Percentiles rank a stretch among this genome's conserved stretches.
phyloP scores from a whole-genome alignment of 53 echinoderm and acorn worm species.

The Stichopus horrens region DNA sequence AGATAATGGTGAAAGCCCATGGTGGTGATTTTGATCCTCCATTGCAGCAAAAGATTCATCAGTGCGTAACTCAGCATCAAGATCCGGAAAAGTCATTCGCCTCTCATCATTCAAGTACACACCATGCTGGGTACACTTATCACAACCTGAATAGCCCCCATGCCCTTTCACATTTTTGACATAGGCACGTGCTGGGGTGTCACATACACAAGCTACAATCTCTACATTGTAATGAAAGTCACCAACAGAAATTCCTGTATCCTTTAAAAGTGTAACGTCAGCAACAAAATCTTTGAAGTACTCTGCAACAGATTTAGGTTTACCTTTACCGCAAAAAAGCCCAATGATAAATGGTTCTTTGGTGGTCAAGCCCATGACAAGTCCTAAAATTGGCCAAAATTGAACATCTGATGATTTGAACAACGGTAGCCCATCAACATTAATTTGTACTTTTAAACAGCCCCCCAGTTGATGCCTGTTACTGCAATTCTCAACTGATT shows the following conservation, averaged over 20 bases:
- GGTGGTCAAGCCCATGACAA: neutral
- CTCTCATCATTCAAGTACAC: neutral
- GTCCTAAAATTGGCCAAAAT: conserved; percentile 64
- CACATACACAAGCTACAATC: conserved; percentile 54
- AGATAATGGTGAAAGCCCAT: neutral
- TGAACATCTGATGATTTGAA: conserved; percentile 36
- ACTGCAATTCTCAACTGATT: neutral
- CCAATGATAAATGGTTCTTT: conserved; percentile 15
- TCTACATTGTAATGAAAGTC: conserved; percentile 13
- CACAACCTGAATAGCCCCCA: conserved; percentile 56
- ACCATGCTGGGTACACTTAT: conserved; percentile 46
- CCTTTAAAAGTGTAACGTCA: neutral
- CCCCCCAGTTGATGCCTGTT: neutral
- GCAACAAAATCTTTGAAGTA: conserved; percentile 4
- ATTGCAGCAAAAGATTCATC: conserved; percentile 4
- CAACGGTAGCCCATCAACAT: conserved; percentile 62
- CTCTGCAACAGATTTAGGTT: neutral
- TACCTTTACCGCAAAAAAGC: neutral
- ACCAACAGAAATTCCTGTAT: conserved; percentile 16
- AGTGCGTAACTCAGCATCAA: neutral
- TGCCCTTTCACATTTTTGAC: conserved; percentile 53
- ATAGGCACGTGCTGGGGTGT: conserved; percentile 52
- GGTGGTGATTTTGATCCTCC: conserved; percentile 6
- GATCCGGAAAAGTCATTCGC: conserved; percentile 8
- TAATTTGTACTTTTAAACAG: conserved; percentile 38